phyloP scores from a whole-genome alignment of 2,888 invertebrate species.

The Scaptomyza tumidula region DNA sequence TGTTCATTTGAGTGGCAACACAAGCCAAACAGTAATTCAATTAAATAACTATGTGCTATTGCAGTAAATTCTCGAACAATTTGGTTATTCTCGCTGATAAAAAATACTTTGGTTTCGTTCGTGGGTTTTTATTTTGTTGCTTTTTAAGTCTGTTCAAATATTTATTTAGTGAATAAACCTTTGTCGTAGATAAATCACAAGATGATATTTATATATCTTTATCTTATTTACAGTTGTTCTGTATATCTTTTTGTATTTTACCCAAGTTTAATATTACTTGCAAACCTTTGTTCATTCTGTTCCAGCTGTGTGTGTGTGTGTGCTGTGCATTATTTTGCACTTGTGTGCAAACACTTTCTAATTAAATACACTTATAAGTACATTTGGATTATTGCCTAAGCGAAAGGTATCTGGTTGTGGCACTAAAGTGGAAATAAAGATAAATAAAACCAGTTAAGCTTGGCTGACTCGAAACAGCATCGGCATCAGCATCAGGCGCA shows the following conservation, averaged over 20 bases:
- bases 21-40: neutral
- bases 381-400: constrained; percentile 17
- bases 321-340: no score
- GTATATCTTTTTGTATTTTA: neutral
- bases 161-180: neutral
- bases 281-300: neutral
- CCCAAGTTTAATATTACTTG: neutral
- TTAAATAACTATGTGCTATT: constrained; percentile 10
- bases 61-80: neutral
- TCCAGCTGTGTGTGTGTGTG: no score
- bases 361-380: constrained; percentile 24
- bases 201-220: neutral
- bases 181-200: neutral
- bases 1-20: constrained; percentile 5
- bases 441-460: constrained; percentile 50
- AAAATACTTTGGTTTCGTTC: constrained; percentile 6
- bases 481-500: constrained; percentile 16
- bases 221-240: no score
- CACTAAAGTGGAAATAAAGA: neutral
- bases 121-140: neutral
- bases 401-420: constrained; percentile 39
- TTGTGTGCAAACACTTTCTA: constrained; percentile 24
- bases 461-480: constrained; percentile 7
- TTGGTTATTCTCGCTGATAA: constrained; percentile 28
- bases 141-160: neutral